Conservation (phyloP, 2,797 vertebrate genomes). For the Ficedula albicollis region DNA sequence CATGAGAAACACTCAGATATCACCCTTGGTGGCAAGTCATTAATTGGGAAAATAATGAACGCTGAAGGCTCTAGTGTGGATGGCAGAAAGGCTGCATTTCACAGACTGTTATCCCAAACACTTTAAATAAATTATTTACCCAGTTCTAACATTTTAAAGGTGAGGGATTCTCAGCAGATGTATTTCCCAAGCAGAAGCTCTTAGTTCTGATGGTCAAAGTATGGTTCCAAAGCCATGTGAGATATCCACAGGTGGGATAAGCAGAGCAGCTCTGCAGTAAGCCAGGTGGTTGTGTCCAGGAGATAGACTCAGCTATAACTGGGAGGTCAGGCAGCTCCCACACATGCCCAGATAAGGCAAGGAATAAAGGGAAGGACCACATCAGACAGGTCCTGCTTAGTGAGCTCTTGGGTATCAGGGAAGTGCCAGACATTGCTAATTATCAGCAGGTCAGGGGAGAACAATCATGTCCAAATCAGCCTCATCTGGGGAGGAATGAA, state of each 20-base stretch:
- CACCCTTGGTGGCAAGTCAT: neutral
- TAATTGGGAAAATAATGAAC: neutral
- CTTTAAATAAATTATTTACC: neutral
- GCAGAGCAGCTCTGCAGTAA: neutral
- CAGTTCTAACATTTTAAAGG: neutral
- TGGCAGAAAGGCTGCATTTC: neutral
- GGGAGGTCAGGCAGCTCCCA: neutral
- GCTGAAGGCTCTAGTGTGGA: neutral
- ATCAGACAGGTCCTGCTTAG: neutral
- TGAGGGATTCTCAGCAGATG: neutral
- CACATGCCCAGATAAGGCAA: neutral
- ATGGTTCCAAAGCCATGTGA: neutral
- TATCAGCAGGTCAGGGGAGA: neutral
- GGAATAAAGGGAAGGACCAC: neutral
- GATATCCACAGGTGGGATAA: neutral
- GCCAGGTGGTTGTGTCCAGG: rapidly evolving
- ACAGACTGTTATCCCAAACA: neutral
- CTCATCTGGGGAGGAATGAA: neutral
- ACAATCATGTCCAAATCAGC: rapidly evolving
- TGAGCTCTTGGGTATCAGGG: neutral
- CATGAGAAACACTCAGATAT: neutral
- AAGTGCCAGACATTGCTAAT: neutral
- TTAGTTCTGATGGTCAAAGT: neutral
- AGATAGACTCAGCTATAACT: neutral
- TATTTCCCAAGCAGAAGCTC: neutral